These are phyloP conservation scores for Sisor rabdophorus DNA, from an alignment of 2,113 vertebrate species.

Conservation along the genomic window DNA sequence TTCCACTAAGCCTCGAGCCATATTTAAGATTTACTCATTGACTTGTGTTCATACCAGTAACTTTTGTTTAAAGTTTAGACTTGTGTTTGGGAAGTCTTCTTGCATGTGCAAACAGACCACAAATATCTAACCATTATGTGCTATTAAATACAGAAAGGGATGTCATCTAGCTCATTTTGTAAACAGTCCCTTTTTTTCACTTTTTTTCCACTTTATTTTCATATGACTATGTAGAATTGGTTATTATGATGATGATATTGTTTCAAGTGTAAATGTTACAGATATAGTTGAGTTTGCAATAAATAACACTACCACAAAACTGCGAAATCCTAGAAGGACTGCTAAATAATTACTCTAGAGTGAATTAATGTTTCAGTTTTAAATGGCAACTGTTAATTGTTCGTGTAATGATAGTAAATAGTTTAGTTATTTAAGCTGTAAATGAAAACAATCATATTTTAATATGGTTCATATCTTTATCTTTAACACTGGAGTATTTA, in stretches of 20 bases:
- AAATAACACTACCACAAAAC: too few relatives aligned
- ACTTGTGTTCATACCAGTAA: slow-evolving; percentile 33
- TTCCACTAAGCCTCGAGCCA: slow-evolving; percentile 59
- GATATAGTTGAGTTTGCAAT: too few relatives aligned
- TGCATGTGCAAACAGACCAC: background rate
- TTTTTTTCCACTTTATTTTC: too few relatives aligned
- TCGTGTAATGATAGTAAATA: background rate
- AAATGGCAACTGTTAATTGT: background rate
- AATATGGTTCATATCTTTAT: background rate
- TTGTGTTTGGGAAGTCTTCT: slow-evolving; percentile 9
- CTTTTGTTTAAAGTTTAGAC: slow-evolving; percentile 6
- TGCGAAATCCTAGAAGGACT: too few relatives aligned
- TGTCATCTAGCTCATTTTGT: background rate
- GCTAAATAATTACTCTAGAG: background rate
- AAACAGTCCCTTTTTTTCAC: background rate
- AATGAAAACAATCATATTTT: background rate
- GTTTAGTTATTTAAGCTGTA: slow-evolving; percentile 2
- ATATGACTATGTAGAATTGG: too few relatives aligned
- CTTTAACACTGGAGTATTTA: background rate
- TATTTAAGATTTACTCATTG: slow-evolving; percentile 34
- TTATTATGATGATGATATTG: too few relatives aligned
- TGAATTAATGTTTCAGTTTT: background rate
- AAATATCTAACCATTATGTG: background rate
- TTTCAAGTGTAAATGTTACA: too few relatives aligned
- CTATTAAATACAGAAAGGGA: background rate